phyloP scores from a whole-genome alignment of 2,888 invertebrate species.

The Lissocephala sabroskyi region DNA sequence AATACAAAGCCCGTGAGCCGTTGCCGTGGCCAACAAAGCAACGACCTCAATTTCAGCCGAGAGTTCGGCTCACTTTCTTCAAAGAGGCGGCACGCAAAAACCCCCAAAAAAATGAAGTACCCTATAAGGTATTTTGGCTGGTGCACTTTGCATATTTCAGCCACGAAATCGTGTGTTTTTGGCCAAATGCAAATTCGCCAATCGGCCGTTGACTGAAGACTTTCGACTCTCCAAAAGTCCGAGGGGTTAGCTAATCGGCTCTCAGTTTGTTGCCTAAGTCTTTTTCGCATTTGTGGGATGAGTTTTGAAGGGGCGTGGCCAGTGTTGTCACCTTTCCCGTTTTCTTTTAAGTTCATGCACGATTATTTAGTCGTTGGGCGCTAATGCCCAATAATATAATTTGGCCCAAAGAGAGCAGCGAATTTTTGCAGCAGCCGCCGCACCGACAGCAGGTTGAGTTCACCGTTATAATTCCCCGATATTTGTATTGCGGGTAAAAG shows the following conservation, averaged over 20 bases:
- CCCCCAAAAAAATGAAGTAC: background rate
- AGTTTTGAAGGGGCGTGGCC: slow-evolving; percentile 25
- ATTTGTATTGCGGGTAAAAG: slow-evolving; percentile 67
- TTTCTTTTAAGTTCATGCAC: slow-evolving; percentile 55
- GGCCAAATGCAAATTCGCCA: slow-evolving; percentile 14
- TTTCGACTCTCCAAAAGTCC: no score
- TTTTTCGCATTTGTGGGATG: slow-evolving; percentile 18
- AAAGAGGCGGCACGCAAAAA: background rate
- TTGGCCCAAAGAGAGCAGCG: no score
- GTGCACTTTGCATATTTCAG: slow-evolving; percentile 11
- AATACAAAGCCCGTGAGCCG: background rate
- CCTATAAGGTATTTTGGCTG: background rate
- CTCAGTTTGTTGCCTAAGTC: slow-evolving; percentile 27
- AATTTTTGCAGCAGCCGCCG: background rate
- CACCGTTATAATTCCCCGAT: slow-evolving; percentile 53
- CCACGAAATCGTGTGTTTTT: slow-evolving; percentile 46
- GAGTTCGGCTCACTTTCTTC: background rate
- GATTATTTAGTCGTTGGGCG: slow-evolving; percentile 29
- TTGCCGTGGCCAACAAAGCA: background rate
- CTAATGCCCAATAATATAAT: background rate
- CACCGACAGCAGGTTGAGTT: background rate
- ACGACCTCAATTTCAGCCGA: background rate
- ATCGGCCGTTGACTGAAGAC: background rate
- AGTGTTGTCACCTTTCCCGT: slow-evolving; percentile 45
- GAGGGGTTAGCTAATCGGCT: no score